Conservation (phyloP, 2,113 vertebrate genomes). For the Paramormyrops kingsleyae region DNA sequence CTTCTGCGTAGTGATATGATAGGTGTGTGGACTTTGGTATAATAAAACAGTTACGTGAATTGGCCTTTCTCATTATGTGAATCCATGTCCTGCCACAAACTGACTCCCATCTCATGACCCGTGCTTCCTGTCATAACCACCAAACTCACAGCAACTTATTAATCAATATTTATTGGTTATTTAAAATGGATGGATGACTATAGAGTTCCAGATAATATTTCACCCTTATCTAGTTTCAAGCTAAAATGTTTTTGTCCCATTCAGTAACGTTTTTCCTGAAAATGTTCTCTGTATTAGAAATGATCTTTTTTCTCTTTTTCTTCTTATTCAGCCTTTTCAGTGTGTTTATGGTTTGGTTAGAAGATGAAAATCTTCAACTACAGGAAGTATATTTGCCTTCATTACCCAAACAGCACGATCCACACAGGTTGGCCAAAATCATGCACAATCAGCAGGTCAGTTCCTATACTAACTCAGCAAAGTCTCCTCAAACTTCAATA, state of each 20-base stretch:
- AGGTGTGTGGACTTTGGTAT: background rate
- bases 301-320: background rate
- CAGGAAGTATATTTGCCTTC: conserved; percentile 86
- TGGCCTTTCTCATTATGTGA: background rate
- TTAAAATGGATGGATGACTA: background rate
- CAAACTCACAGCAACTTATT: background rate
- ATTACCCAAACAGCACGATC: conserved; percentile 84
- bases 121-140: background rate
- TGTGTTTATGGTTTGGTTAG: conserved; percentile 85
- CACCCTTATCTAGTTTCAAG: background rate
- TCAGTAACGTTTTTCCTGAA: background rate
- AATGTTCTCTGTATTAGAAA: background rate
- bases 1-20: background rate
- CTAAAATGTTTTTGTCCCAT: background rate
- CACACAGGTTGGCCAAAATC: conserved; percentile 80
- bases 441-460: conserved; percentile 81
- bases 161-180: background rate
- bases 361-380: conserved; percentile 88
- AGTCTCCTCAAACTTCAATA: background rate
- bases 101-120: background rate
- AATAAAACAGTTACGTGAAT: background rate
- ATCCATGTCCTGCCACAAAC: background rate
- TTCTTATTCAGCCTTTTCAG: conserved; percentile 73
- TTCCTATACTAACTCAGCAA: background rate
- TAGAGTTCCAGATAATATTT: background rate